Percentiles rank a stretch among this genome's conserved stretches.
phyloP scores from a whole-genome alignment of 2,113 vertebrate genomes.

The Dendropsophus ebraccatus region DNA sequence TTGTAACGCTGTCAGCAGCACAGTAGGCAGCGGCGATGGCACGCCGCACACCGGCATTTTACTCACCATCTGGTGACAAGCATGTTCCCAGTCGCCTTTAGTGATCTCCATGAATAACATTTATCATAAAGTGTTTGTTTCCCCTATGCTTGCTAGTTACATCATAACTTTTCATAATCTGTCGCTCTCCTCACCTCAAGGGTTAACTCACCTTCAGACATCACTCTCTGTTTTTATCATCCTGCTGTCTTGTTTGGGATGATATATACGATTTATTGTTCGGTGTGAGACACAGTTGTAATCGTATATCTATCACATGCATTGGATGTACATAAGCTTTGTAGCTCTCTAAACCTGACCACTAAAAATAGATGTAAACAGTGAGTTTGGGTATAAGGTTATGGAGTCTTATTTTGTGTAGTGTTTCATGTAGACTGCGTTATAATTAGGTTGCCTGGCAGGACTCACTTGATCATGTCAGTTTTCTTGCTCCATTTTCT shows the following conservation, averaged over 20 bases:
- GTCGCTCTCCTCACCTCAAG: not conserved
- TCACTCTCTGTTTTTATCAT: not conserved
- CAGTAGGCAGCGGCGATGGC: not conserved
- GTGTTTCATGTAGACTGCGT: not conserved
- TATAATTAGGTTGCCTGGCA: not conserved
- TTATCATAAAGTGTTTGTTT: not conserved
- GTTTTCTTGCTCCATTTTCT: not conserved
- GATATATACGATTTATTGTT: not conserved
- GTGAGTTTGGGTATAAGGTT: not conserved
- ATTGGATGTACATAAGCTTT: not conserved
- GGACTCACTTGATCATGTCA: not conserved
- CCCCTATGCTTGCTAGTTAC: not conserved
- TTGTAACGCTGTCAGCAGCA: not conserved
- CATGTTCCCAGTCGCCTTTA: not conserved
- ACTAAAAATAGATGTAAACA: not conserved
- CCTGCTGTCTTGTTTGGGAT: not conserved
- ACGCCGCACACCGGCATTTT: not conserved
- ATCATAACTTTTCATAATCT: not conserved
- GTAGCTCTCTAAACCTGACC: not conserved
- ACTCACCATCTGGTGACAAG: conserved; percentile 1
- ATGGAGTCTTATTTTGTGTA: too few relatives aligned
- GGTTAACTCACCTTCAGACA: not conserved
- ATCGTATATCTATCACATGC: not conserved
- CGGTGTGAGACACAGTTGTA: not conserved
- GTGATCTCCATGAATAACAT: not conserved